These are phyloP conservation scores for Pantherophis vulpinus DNA, from an alignment of 2,797 vertebrate species.

Conservation along the genomic window DNA sequence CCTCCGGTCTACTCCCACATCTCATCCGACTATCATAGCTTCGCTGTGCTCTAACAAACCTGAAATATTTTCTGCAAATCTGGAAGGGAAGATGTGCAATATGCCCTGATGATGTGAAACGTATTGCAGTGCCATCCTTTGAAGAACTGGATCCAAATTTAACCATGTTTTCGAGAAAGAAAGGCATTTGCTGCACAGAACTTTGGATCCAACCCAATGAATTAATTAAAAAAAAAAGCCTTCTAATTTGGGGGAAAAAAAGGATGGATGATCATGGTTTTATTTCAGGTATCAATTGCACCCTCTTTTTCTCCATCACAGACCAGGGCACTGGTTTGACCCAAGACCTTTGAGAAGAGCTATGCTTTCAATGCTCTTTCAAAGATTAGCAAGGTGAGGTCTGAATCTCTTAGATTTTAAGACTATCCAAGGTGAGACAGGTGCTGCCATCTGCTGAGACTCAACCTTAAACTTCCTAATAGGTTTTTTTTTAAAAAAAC, in stretches of 20 bases:
- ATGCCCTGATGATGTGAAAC: not conserved
- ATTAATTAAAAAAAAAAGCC: not conserved
- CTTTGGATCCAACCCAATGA: not conserved
- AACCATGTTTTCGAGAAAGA: not conserved
- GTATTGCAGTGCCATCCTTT: not conserved
- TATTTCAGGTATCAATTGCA: not conserved
- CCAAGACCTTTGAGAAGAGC: not conserved
- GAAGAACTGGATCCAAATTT: not conserved
- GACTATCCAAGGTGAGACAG: not conserved
- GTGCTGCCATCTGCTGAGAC: not conserved
- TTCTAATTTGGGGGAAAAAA: not conserved
- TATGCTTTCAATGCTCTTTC: not conserved
- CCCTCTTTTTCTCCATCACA: not conserved
- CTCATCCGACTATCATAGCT: not conserved
- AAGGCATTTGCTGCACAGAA: not conserved
- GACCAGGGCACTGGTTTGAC: not conserved
- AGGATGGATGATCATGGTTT: not conserved
- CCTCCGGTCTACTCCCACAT: not conserved
- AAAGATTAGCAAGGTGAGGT: not conserved
- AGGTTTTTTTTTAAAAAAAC: not conserved
- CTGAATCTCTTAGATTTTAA: not conserved
- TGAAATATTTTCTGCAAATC: slow-evolving; percentile 2
- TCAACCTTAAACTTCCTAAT: not conserved
- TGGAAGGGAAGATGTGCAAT: not conserved
- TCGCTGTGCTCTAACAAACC: slow-evolving; percentile 32